phyloP scores from a whole-genome alignment of 2,888 invertebrate genomes.

The Phengaris alcon region DNA sequence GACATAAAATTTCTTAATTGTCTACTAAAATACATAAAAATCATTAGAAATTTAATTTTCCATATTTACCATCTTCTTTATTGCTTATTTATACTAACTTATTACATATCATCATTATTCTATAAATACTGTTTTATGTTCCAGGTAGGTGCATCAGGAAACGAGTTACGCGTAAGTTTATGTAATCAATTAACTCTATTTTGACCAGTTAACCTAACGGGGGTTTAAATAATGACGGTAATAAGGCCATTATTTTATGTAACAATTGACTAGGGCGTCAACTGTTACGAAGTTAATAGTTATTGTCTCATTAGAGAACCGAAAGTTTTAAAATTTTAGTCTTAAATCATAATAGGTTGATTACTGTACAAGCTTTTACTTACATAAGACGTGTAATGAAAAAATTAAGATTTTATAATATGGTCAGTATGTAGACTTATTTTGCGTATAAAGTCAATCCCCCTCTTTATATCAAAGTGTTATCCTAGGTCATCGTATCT shows the following conservation, averaged over 20 bases:
- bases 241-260: constrained; percentile 9
- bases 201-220: constrained; percentile 17
- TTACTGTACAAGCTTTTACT: not conserved
- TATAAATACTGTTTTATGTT: not conserved
- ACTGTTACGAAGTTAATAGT: not conserved
- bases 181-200: constrained; percentile 12
- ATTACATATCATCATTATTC: not conserved
- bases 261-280: constrained; percentile 2
- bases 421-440: too few species aligned
- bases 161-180: constrained; percentile 15
- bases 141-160: constrained; percentile 22
- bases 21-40: too few species aligned
- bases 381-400: too few species aligned
- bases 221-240: not conserved
- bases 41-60: not conserved
- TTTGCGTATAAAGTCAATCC: too few species aligned
- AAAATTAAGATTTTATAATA: too few species aligned
- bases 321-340: not conserved
- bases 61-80: too few species aligned
- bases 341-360: not conserved
- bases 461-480: too few species aligned
- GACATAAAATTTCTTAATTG: too few species aligned
- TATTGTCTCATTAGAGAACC: constrained; percentile 3
- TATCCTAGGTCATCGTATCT: too few species aligned
- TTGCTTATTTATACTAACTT: not conserved